A percentile compares a stretch with the other conserved stretches of the same genome.
Evolutionary conservation across 2,888 invertebrate genomes (phyloP).

Genomic region (Sympetrum striolatum): DNA sequence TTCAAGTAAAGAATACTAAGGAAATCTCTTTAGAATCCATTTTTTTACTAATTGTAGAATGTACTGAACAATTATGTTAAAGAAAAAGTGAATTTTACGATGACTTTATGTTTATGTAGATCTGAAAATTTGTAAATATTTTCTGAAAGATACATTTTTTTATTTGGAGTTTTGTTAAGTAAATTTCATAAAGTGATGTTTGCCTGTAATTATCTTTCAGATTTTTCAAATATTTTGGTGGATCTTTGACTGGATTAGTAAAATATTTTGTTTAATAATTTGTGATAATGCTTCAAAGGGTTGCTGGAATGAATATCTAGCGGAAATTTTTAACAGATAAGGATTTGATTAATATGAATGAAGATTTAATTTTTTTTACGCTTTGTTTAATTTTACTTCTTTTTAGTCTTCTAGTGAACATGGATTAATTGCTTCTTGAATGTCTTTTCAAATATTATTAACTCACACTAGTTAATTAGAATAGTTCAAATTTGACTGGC

Average conservation of each 20-base stretch:
- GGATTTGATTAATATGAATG: neutral
- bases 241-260: neutral
- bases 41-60: too few relatives aligned
- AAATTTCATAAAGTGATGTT: too few relatives aligned
- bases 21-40: too few relatives aligned
- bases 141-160: too few relatives aligned
- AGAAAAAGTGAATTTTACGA: too few relatives aligned
- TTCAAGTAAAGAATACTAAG: too few relatives aligned
- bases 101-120: too few relatives aligned
- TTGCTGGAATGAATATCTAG: constrained; percentile 15
- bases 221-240: neutral
- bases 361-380: neutral
- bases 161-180: too few relatives aligned
- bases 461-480: neutral
- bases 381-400: neutral
- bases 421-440: neutral
- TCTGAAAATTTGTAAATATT: too few relatives aligned
- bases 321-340: neutral
- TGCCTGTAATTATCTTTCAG: too few relatives aligned
- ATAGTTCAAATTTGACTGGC: neutral
- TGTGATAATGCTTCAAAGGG: neutral
- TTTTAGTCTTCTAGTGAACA: neutral
- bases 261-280: neutral
- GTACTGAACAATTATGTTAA: too few relatives aligned
- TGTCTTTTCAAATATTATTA: neutral